Base-by-base conservation (phyloP, 2,797 vertebrate genomes). In the Columba guinea region DNA sequence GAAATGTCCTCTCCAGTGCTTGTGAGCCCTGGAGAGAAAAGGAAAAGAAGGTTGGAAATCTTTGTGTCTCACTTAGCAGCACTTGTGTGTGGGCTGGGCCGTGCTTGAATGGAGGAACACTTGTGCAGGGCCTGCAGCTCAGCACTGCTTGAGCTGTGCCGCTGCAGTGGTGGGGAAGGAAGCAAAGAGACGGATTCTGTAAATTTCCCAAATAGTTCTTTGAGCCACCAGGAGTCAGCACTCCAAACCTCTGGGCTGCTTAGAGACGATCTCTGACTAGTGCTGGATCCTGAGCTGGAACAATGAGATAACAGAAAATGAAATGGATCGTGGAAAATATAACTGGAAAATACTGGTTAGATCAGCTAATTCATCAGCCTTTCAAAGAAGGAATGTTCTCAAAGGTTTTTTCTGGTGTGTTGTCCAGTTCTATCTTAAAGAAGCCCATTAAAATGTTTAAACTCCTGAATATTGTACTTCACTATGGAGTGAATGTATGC, bases 341-440 rank as follows among this genome's bases (percentile, higher is more conserved):
- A 83, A 71, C 51, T 81, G 55, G 89, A 91, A 94, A 94, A 68
- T 90, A 23, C 44, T 74, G 88, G 73, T 85, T 94, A 77, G 89
- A 68, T 94, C 80, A 94, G 90, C 80, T 82, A 67, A 84, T 93
- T 86, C 68, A 87, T 94, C 95, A 94, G 56, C 12, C 64, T 91
- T 93, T 88, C 85, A 89, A 93, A 82, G 80, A 37, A 83, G 39
- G 44, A 83, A 65, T 92, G 79, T 76, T 95, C 84, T 97, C 84
- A 81, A 94, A 85, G 86, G 67, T 93, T 37, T 92, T 92, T 97
- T 88, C 65, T 96, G 76, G 22, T 96, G n/a, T 0, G 0, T 76
- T 90, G 86, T 95, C 91, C 93, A 95, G 87, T 92, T 86, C 91
- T 96, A 67, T 87, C 94, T 90, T 71, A 85, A 92, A 93, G 76